phyloP scores from a whole-genome alignment of 37 sponge, comb jelly and placozoan species.

The Beroe ovata region DNA sequence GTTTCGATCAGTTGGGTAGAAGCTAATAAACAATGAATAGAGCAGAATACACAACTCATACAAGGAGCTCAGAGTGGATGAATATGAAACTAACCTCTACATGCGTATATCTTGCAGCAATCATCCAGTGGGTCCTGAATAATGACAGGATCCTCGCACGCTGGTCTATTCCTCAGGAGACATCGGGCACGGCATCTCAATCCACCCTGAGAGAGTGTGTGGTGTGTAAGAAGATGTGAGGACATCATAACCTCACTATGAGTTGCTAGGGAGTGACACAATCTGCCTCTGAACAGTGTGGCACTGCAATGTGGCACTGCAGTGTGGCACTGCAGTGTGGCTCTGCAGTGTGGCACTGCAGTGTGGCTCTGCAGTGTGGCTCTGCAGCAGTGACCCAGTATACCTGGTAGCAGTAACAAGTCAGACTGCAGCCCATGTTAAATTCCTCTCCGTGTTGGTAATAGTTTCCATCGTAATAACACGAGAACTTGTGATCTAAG shows the following conservation, averaged over 20 bases:
- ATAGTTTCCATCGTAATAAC: slow-evolving; percentile 25
- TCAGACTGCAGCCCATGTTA: slow-evolving; percentile 59
- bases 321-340: too few relatives aligned
- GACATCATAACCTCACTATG: too few relatives aligned
- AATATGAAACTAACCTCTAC: slow-evolving; percentile 22
- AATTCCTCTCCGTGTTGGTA: slow-evolving; percentile 56
- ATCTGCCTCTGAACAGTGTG: too few relatives aligned
- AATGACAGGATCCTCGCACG: slow-evolving; percentile 40
- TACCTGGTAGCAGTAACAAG: slow-evolving; percentile 48
- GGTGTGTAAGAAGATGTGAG: too few relatives aligned
- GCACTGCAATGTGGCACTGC: too few relatives aligned
- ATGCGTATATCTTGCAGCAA: slow-evolving; percentile 57
- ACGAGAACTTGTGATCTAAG: slow-evolving; percentile 25
- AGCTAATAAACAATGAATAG: background rate
- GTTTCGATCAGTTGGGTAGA: background rate
- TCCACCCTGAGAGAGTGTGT: slow-evolving; percentile 48
- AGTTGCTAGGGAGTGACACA: too few relatives aligned
- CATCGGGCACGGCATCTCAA: slow-evolving; percentile 32
- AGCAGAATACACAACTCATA: background rate
- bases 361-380: too few relatives aligned
- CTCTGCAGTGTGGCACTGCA: too few relatives aligned
- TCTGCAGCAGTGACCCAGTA: too few relatives aligned
- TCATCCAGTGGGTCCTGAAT: slow-evolving; percentile 60
- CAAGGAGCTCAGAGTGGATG: background rate
- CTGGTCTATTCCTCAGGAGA: slow-evolving; percentile 24